Base-by-base conservation (phyloP, 2,113 vertebrate species). In the Archocentrus centrarchus region DNA sequence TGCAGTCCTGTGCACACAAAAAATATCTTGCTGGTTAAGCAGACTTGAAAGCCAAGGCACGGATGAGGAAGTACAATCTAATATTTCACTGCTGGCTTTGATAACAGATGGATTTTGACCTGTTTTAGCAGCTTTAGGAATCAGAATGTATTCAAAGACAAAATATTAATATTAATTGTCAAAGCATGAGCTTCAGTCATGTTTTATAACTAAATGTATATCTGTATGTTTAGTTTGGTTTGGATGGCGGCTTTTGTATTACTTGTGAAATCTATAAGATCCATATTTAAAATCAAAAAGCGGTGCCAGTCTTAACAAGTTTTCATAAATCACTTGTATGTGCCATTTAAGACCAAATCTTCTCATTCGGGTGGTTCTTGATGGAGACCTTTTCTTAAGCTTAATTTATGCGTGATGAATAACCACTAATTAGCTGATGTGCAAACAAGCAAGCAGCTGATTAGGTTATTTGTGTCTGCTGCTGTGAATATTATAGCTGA, bases 391-490 rank as follows among this genome's bases (percentile, higher is more conserved):
- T 27, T 61, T 63, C 70, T 75, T 44, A 37, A 39, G 41, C 61
- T 59, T 86, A 59, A 90, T 88, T 83, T 76, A 73, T 80, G 75
- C 22, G 11, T 64, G 80, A 87, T 59, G 70, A 86, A 87, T 81
- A 91, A 89, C 80, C 75, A 75, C 82, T 85, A 86, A 91, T 89
- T 89, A 88, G n/a, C 44, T 17, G 44, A 80, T 60, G 70, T 20
- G 27, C 64, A 84, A 86, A 88, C 79, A 87, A 87, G 79, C 76
- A 39, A 83, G 60, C 79, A 83, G 81, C 82, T 91, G 86, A 93
- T 90, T 89, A 87, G 37, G 66, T 75, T 64, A 75, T 80, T 79
- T 60, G 41, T 68, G 47, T 85, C 61, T 66, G 73, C 41, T 77
- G 77, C 82, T 75, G 59, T 27, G 18, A 78, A 87, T 76, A 83